Conservation (phyloP, 2,113 vertebrate genomes). For the Nematolebias whitei region DNA sequence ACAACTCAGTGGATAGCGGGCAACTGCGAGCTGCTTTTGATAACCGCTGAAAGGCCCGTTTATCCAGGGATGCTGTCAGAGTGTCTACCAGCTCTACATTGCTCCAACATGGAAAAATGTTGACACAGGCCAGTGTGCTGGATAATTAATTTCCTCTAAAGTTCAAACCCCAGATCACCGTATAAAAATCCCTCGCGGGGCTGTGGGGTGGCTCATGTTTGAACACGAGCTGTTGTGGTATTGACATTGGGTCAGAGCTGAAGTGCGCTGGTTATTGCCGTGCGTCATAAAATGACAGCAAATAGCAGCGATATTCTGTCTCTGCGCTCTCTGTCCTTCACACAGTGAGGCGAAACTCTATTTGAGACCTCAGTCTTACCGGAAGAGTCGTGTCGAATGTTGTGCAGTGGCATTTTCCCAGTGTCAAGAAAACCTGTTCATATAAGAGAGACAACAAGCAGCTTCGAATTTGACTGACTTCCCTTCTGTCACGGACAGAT, state of each 20-base stretch:
- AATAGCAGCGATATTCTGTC: slow-evolving; percentile 31
- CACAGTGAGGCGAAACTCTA: slow-evolving; percentile 19
- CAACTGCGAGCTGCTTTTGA: slow-evolving; percentile 64
- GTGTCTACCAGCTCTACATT: slow-evolving; percentile 42
- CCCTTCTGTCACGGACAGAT: no score
- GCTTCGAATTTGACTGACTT: background rate
- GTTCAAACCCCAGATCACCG: slow-evolving; percentile 49
- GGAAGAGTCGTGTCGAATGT: slow-evolving; percentile 4
- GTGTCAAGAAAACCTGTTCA: slow-evolving; percentile 3
- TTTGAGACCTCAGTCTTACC: slow-evolving; percentile 6
- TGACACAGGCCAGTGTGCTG: slow-evolving; percentile 48
- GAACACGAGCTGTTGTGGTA: slow-evolving; percentile 54
- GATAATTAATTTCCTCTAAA: slow-evolving; percentile 64
- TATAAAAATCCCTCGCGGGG: slow-evolving; percentile 41
- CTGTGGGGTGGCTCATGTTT: slow-evolving; percentile 38
- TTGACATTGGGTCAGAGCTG: slow-evolving; percentile 67
- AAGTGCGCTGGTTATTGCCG: slow-evolving; percentile 61
- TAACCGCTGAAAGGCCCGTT: slow-evolving; percentile 61
- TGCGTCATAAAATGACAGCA: slow-evolving; percentile 70
- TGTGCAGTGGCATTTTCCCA: slow-evolving; percentile 12
- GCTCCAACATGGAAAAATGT: slow-evolving; percentile 68
- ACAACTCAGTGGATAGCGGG: slow-evolving; percentile 65
- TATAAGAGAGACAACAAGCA: background rate
- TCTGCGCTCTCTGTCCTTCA: slow-evolving; percentile 33
- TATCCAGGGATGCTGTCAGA: slow-evolving; percentile 51